These are phyloP conservation scores for Rafetus swinhoei DNA, from an alignment of 2,113 vertebrate genomes.

Conservation along the genomic window DNA sequence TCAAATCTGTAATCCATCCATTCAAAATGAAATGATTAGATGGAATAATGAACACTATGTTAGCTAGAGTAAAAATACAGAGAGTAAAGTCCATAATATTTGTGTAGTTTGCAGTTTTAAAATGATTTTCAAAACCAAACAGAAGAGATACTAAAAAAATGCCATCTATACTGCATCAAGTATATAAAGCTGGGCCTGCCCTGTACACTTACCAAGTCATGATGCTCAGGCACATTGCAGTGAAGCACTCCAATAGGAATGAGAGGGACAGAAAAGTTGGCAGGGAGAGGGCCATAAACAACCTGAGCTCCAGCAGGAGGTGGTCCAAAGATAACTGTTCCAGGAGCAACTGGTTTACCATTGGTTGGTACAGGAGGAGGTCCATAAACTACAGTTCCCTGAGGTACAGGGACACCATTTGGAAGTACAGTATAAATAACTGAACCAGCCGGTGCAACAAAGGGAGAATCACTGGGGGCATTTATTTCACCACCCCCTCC, in stretches of 20 bases:
- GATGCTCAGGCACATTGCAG: slow-evolving; percentile 85
- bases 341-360: slow-evolving; percentile 66
- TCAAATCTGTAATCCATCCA: neutral
- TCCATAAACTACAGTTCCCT: slow-evolving; percentile 78
- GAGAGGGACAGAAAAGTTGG: slow-evolving; percentile 75
- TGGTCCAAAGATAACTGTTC: slow-evolving; percentile 78
- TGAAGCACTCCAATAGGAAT: slow-evolving; percentile 80
- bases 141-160: neutral
- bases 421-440: slow-evolving; percentile 82
- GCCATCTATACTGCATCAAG: neutral
- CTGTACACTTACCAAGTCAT: slow-evolving; percentile 78
- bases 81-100: neutral
- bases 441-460: slow-evolving; percentile 75
- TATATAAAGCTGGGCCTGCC: neutral
- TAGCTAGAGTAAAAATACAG: neutral
- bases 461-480: slow-evolving; percentile 49
- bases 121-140: accelerated
- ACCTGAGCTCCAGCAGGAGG: slow-evolving; percentile 77
- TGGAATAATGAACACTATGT: neutral
- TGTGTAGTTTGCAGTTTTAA: neutral
- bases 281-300: slow-evolving; percentile 78
- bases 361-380: slow-evolving; percentile 66
- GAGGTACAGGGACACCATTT: slow-evolving; percentile 77
- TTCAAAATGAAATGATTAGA: neutral
- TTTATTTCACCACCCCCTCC: slow-evolving; percentile 67